A percentile compares a stretch with the other conserved stretches of the same genome.
Evolutionary conservation across 2,797 vertebrate genomes (phyloP).

Genomic region (Linurgus olivaceus): DNA sequence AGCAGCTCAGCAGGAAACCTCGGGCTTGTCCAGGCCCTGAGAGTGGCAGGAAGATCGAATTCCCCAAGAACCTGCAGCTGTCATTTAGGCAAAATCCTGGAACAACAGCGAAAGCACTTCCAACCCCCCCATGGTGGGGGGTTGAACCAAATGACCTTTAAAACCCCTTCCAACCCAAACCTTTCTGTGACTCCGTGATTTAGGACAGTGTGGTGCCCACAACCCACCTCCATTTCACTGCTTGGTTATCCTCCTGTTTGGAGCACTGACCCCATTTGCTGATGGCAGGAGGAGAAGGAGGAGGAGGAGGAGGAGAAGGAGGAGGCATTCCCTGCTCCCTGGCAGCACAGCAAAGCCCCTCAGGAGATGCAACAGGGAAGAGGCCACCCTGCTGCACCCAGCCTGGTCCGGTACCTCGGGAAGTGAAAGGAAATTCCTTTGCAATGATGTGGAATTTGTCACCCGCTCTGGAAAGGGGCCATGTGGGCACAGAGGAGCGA

Average conservation of each 20-base stretch:
- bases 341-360: not conserved
- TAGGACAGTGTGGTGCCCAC: not conserved
- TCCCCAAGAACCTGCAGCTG: not conserved
- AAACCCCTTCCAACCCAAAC: not conserved
- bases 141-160: not conserved
- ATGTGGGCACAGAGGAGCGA: not conserved
- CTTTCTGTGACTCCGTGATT: not conserved
- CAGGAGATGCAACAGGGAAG: not conserved
- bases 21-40: rapidly evolving
- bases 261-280: not conserved
- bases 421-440: constrained; percentile 16
- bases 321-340: not conserved
- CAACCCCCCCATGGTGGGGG: rapidly evolving
- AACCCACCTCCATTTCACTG: rapidly evolving
- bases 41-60: not conserved
- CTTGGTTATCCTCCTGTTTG: rapidly evolving
- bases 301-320: not conserved
- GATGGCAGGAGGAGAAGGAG: not conserved
- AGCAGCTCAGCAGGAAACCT: not conserved
- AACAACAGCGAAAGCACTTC: not conserved
- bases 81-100: not conserved
- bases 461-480: not conserved
- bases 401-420: not conserved
- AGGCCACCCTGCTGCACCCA: not conserved
- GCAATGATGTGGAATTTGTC: not conserved